Conservation (phyloP, 2,888 invertebrate species). For the Ellobium chinense region DNA sequence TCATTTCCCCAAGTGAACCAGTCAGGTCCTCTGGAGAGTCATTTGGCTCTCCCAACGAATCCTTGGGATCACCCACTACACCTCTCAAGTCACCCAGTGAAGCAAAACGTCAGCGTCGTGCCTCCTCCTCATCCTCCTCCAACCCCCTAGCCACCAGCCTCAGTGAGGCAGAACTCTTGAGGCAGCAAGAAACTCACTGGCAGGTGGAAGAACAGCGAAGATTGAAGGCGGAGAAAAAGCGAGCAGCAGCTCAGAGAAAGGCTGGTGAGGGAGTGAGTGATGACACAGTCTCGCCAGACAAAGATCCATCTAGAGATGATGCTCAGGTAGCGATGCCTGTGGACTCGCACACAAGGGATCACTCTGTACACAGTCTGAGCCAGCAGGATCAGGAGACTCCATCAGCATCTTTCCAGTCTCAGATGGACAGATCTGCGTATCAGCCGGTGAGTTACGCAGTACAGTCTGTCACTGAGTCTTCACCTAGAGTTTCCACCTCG, state of each 20-base stretch:
- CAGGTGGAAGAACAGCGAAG: conserved; percentile 39
- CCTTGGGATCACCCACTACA: not conserved
- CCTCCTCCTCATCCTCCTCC: not conserved
- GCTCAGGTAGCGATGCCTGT: too few relatives aligned
- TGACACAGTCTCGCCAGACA: not conserved
- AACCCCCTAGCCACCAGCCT: not conserved
- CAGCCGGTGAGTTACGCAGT: not conserved
- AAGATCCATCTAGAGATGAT: not conserved
- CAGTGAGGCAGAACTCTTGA: not conserved
- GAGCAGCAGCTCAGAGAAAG: conserved; percentile 18
- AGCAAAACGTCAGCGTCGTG: not conserved
- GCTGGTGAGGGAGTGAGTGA: not conserved
- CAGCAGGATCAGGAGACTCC: not conserved
- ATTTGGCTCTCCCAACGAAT: not conserved
- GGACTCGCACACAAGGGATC: not conserved
- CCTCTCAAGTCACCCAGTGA: conserved; percentile 3
- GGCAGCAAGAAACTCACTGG: conserved; percentile 31
- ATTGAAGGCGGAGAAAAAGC: conserved; percentile 44
- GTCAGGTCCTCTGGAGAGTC: not conserved
- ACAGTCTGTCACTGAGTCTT: not conserved
- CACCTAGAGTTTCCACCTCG: not conserved
- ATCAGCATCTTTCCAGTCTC: too few relatives aligned
- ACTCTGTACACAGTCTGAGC: not conserved
- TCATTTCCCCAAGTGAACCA: not conserved
- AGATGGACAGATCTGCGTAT: too few relatives aligned